A percentile compares a stretch with the other conserved stretches of the same genome.
These are phyloP conservation scores for Acanthoscelides obtectus DNA, from an alignment of 2,888 invertebrate genomes.

Conservation along the genomic window DNA sequence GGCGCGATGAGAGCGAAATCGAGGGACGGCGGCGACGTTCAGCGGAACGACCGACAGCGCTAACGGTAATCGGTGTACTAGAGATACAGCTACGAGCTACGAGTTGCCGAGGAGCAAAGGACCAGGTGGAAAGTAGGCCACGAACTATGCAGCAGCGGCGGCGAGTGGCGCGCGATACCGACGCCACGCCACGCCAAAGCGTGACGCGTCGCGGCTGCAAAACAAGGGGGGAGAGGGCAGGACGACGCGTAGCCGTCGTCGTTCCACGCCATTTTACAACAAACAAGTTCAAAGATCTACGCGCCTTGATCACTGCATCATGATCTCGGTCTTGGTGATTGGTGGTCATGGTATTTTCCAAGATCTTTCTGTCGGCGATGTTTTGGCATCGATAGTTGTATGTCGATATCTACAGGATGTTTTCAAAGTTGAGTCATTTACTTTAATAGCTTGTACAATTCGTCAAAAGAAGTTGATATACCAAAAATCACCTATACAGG, in stretches of 20 bases:
- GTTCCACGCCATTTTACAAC: background rate
- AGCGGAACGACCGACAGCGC: conserved; percentile 35
- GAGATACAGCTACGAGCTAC: conserved; percentile 41
- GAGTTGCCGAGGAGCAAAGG: conserved; percentile 30
- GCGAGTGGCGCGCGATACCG: background rate
- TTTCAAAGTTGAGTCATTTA: too few species aligned
- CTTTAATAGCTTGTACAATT: too few species aligned
- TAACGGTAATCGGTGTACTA: conserved; percentile 50
- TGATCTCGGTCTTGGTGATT: background rate
- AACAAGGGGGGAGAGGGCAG: background rate
- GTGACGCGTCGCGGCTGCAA: background rate
- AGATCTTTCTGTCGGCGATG: too few species aligned
- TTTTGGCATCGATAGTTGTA: too few species aligned
- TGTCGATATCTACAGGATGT: too few species aligned
- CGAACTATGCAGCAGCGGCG: conserved; percentile 35
- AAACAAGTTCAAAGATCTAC: background rate
- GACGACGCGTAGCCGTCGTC: background rate
- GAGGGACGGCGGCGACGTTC: too few species aligned
- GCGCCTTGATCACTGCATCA: background rate
- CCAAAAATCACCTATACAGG: too few species aligned
- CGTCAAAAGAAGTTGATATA: too few species aligned
- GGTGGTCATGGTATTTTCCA: background rate
- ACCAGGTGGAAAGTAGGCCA: conserved; percentile 49
- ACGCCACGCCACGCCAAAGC: conserved; percentile 25
- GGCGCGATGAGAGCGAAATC: conserved; percentile 15